Conservation (phyloP, 2,797 vertebrate genomes). For the Etheostoma perlongum region DNA sequence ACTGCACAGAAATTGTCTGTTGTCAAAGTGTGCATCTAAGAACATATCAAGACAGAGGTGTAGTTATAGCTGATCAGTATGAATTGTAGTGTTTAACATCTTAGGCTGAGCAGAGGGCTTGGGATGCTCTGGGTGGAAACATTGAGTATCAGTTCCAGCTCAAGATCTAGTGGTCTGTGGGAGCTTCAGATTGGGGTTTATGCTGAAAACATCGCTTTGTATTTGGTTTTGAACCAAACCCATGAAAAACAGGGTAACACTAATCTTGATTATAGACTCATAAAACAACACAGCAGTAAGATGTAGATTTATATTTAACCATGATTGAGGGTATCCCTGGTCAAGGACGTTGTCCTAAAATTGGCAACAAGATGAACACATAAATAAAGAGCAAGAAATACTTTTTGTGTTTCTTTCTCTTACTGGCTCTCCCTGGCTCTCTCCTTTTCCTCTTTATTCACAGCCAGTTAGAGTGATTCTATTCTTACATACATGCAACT, state of each 20-base stretch:
- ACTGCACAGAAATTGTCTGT: neutral
- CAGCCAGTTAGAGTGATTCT: conserved; percentile 60
- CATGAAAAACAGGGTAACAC: conserved; percentile 71
- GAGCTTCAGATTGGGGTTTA: conserved; percentile 71
- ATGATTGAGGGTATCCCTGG: conserved; percentile 63
- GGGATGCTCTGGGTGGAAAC: conserved; percentile 54
- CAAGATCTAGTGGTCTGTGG: conserved; percentile 61
- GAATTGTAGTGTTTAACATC: conserved; percentile 2
- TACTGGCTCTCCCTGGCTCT: neutral
- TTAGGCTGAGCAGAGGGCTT: conserved; percentile 17
- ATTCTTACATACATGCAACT: conserved; percentile 78
- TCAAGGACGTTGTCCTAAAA: conserved; percentile 57
- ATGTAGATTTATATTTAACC: conserved; percentile 69
- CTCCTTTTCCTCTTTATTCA: conserved; percentile 21
- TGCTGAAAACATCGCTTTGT: conserved; percentile 71
- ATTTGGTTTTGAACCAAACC: conserved; percentile 77
- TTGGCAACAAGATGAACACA: conserved; percentile 44
- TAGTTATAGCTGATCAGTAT: neutral
- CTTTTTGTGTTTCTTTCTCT: neutral
- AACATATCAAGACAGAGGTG: neutral
- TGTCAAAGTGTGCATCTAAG: neutral
- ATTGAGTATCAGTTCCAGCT: conserved; percentile 47
- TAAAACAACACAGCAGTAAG: conserved; percentile 55
- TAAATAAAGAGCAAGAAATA: conserved; percentile 23
- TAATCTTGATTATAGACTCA: conserved; percentile 71